phyloP scores from a whole-genome alignment of 2,888 invertebrate genomes.

The Choreutis nemorana region DNA sequence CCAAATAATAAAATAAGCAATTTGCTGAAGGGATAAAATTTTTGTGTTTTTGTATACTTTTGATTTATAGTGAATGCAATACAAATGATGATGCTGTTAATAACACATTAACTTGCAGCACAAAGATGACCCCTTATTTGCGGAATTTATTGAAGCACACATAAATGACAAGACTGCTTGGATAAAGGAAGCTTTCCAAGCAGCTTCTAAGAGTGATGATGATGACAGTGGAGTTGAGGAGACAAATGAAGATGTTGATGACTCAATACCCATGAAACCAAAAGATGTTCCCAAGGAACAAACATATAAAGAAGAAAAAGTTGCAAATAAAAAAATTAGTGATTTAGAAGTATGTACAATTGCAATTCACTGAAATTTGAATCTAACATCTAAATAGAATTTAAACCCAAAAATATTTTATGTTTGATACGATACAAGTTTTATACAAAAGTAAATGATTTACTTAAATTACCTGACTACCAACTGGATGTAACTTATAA shows the following conservation, averaged over 20 bases:
- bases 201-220: constrained; percentile 35
- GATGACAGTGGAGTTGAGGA: constrained; percentile 39
- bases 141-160: constrained; percentile 90
- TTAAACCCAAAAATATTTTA: constrained; percentile 1
- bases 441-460: background rate
- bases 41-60: too few relatives aligned
- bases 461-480: constrained; percentile 2
- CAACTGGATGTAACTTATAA: constrained; percentile 1
- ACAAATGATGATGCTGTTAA: too few relatives aligned
- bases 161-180: constrained; percentile 54
- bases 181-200: constrained; percentile 41
- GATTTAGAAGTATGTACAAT: constrained; percentile 73
- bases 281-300: constrained; percentile 7
- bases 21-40: too few relatives aligned
- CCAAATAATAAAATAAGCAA: too few relatives aligned
- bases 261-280: constrained; percentile 15
- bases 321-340: constrained; percentile 76
- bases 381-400: too few relatives aligned
- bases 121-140: constrained; percentile 88
- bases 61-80: too few relatives aligned
- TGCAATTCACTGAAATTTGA: too few relatives aligned
- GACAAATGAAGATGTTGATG: constrained; percentile 15
- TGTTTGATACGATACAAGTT: background rate
- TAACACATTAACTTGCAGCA: constrained; percentile 70
- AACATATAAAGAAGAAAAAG: constrained; percentile 57